These are phyloP conservation scores for Empidonax traillii DNA, from an alignment of 2,113 vertebrate species.

Conservation along the genomic window DNA sequence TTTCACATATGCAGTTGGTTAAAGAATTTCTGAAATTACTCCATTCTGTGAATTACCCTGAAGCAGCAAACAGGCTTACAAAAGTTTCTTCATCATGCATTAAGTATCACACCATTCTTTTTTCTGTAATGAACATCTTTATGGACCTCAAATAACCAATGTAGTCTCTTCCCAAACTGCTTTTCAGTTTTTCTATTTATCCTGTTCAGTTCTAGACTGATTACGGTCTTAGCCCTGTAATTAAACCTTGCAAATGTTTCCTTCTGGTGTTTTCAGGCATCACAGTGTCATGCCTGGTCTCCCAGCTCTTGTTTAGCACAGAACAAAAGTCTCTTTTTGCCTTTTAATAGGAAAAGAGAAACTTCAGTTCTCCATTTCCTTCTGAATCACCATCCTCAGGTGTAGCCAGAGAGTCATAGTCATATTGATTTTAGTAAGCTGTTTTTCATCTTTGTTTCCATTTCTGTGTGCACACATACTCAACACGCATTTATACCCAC, in stretches of 20 bases:
- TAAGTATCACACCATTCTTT: neutral
- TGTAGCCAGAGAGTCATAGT: neutral
- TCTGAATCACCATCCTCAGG: neutral
- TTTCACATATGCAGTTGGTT: accelerated
- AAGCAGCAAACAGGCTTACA: neutral
- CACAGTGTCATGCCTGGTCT: neutral
- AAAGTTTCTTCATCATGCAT: neutral
- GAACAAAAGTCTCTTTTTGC: neutral
- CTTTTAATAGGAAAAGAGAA: neutral
- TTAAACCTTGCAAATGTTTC: neutral
- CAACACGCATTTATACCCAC: neutral
- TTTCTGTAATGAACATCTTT: neutral
- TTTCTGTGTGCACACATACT: neutral
- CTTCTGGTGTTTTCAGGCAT: neutral
- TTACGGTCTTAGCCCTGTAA: neutral
- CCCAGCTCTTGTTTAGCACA: neutral
- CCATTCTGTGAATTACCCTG: neutral
- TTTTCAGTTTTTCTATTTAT: neutral
- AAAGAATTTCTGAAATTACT: neutral
- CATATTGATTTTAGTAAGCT: neutral
- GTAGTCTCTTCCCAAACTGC: neutral
- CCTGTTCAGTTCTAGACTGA: neutral
- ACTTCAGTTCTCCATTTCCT: neutral
- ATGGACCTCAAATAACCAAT: neutral
- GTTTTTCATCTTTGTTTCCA: neutral